These are phyloP conservation scores for Nothobranchius kuhntae DNA, from an alignment of 2,113 vertebrate genomes.

Conservation along the genomic window DNA sequence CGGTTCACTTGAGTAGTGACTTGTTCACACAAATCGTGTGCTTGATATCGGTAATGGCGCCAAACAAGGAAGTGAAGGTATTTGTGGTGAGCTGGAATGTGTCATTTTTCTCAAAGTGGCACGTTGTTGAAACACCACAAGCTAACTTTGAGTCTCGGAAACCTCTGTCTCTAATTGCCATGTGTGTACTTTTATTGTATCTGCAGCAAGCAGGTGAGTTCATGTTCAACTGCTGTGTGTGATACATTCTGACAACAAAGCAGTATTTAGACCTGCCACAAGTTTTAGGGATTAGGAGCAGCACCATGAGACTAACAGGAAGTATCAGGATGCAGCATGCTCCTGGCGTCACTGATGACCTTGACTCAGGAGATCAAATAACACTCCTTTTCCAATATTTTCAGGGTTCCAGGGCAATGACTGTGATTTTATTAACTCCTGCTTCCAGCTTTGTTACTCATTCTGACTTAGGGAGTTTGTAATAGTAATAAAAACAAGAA, in stretches of 20 bases:
- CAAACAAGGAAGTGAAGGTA: neutral
- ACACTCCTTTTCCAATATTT: no score
- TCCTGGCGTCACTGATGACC: no score
- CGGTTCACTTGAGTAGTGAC: neutral
- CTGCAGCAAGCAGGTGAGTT: slow-evolving; percentile 30
- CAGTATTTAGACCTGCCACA: neutral
- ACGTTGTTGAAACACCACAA: slow-evolving; percentile 9
- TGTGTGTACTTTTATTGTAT: neutral
- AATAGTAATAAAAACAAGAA: no score
- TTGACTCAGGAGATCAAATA: no score
- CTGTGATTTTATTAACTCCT: no score
- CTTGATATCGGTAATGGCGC: slow-evolving; percentile 1
- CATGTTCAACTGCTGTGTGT: neutral
- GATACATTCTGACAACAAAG: slow-evolving; percentile 22
- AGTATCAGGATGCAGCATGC: neutral
- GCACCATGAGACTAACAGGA: neutral
- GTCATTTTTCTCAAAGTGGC: slow-evolving; percentile 9
- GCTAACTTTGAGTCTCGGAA: slow-evolving; percentile 4
- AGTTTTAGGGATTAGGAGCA: neutral
- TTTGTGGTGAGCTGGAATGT: neutral
- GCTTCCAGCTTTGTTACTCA: no score
- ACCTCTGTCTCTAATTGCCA: neutral
- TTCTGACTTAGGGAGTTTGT: no score
- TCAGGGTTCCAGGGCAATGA: no score
- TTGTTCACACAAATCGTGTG: slow-evolving; percentile 5